phyloP scores from a whole-genome alignment of 2,888 invertebrate species.

The Quadroppia sp. region DNA sequence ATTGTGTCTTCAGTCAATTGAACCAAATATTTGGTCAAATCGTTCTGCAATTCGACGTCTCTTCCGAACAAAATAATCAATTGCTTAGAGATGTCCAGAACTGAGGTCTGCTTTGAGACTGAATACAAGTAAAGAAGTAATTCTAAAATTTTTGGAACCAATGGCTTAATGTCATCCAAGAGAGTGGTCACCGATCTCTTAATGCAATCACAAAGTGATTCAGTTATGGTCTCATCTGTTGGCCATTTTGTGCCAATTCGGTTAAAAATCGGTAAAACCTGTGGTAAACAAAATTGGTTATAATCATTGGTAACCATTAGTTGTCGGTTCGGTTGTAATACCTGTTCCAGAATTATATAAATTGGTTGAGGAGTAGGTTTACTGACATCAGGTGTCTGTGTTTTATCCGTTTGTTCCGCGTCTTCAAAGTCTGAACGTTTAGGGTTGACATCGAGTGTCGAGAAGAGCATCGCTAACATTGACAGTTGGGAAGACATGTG shows the following conservation, averaged over 20 bases:
- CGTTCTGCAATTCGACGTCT: constrained; percentile 49
- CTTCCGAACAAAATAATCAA: constrained; percentile 53
- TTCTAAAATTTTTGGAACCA: constrained; percentile 65
- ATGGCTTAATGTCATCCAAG: constrained; percentile 65
- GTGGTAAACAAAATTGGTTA: background rate
- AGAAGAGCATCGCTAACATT: constrained; percentile 65
- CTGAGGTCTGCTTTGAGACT: constrained; percentile 64
- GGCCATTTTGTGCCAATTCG: constrained; percentile 39
- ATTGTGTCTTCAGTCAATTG: constrained; percentile 51
- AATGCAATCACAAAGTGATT: constrained; percentile 69
- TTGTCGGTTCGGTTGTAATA: background rate
- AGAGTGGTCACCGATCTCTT: constrained; percentile 69
- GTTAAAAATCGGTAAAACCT: constrained; percentile 42
- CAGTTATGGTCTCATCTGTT: constrained; percentile 46
- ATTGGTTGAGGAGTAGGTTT: constrained; percentile 34
- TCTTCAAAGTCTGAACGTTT: constrained; percentile 43
- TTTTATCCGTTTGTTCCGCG: constrained; percentile 13
- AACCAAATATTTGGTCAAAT: constrained; percentile 54
- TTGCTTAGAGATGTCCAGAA: constrained; percentile 69
- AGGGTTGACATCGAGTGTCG: constrained; percentile 58
- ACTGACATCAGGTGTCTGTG: constrained; percentile 26
- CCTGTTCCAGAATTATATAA: constrained; percentile 40
- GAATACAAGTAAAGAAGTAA: constrained; percentile 66
- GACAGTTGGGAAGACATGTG: constrained; percentile 56
- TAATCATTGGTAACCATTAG: no score